These are phyloP conservation scores for Clarias batrachus DNA, from an alignment of 2,113 vertebrate species.

Conservation along the genomic window DNA sequence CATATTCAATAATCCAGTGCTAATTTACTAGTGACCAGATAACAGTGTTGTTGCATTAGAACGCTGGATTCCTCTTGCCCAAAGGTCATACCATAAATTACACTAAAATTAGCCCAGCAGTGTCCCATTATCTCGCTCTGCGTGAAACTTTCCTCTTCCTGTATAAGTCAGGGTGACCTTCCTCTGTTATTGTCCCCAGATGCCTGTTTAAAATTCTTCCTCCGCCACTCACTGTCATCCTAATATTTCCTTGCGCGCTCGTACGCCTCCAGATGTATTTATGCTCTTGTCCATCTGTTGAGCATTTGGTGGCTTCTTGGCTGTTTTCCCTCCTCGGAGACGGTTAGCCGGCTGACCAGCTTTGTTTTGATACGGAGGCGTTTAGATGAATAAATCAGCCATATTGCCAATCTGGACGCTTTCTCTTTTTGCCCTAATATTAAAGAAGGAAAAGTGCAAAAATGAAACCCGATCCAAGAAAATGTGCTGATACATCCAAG, in stretches of 20 bases:
- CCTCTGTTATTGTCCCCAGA: conserved; percentile 64
- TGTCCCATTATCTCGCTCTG: conserved; percentile 73
- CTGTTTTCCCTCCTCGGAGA: conserved; percentile 50
- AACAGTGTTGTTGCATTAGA: conserved; percentile 62
- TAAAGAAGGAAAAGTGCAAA: conserved; percentile 37
- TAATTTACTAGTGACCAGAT: conserved; percentile 64
- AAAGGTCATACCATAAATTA: conserved; percentile 70
- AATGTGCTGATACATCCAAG: not conserved
- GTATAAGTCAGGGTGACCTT: conserved; percentile 73
- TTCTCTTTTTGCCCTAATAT: conserved; percentile 30
- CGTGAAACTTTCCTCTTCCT: conserved; percentile 61
- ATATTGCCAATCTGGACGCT: conserved; percentile 50
- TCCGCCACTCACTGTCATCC: conserved; percentile 55
- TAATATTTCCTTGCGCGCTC: conserved; percentile 54
- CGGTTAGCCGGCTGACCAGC: conserved; percentile 57
- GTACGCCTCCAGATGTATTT: conserved; percentile 65
- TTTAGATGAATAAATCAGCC: conserved; percentile 54
- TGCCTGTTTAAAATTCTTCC: conserved; percentile 62
- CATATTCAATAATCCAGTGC: conserved; percentile 61
- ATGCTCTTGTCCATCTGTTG: conserved; percentile 68
- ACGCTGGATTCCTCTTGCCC: conserved; percentile 54
- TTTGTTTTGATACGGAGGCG: conserved; percentile 53
- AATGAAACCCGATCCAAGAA: not conserved
- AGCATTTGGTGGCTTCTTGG: conserved; percentile 65
- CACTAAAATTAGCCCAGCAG: conserved; percentile 75